These are phyloP conservation scores for Urechis unicinctus DNA, from an alignment of 2,888 invertebrate species.

Conservation along the genomic window DNA sequence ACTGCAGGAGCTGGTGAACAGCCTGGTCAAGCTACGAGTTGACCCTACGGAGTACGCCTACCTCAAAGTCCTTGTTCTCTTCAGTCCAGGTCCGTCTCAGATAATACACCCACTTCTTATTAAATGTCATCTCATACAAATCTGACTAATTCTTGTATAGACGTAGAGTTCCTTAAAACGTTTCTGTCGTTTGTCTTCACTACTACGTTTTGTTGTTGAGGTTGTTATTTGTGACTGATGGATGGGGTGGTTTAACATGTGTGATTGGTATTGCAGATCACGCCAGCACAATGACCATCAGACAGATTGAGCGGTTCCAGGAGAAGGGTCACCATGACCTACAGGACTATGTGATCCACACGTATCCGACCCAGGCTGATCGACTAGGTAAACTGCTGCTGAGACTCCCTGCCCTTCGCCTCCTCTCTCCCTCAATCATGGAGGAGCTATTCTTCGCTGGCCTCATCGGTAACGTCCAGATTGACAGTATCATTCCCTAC, in stretches of 20 bases:
- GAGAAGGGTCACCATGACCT: conserved; percentile 61
- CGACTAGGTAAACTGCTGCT: conserved; percentile 83
- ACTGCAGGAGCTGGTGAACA: conserved; percentile 74
- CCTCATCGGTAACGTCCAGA: conserved; percentile 86
- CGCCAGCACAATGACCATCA: conserved; percentile 14
- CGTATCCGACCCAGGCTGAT: conserved; percentile 63
- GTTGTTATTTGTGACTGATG: too few relatives aligned
- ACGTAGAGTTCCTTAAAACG: background rate
- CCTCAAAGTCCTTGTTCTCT: conserved; percentile 75
- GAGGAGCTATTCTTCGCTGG: conserved; percentile 93
- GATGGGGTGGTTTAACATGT: too few relatives aligned
- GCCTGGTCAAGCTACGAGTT: conserved; percentile 68
- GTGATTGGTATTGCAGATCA: conserved; percentile 7
- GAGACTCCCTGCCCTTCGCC: conserved; percentile 48
- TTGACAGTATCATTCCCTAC: conserved; percentile 88
- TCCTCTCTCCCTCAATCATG: conserved; percentile 69
- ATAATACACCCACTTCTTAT: too few relatives aligned
- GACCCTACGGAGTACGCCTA: conserved; percentile 83
- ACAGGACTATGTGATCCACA: conserved; percentile 34
- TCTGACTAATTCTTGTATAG: too few relatives aligned
- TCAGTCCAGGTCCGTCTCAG: conserved; percentile 67
- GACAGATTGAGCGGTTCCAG: conserved; percentile 60
- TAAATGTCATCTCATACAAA: too few relatives aligned
- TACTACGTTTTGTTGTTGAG: too few relatives aligned
- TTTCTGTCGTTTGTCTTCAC: too few relatives aligned